Percentiles rank a stretch among this genome's conserved stretches.
Conservation (phyloP, 2,888 invertebrate genomes). For the Volucella inanis region DNA sequence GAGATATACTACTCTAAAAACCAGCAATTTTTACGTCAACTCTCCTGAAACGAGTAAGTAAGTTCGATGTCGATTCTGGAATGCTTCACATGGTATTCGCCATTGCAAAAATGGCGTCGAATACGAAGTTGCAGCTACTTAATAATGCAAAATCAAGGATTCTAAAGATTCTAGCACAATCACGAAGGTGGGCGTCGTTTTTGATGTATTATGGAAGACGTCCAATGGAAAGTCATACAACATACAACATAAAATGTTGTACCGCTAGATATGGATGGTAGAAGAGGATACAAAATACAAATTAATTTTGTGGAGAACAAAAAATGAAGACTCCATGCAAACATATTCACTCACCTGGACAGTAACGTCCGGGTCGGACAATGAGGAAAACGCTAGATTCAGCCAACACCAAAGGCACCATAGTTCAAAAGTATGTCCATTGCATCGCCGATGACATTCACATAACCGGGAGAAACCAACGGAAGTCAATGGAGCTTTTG, state of each 20-base stretch:
- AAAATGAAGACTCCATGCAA: slow-evolving; percentile 35
- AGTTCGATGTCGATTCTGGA: too few species aligned
- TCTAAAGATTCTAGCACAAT: not conserved
- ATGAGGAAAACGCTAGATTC: not conserved
- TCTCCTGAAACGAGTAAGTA: too few species aligned
- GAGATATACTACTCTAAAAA: too few species aligned
- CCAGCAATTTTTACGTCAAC: too few species aligned
- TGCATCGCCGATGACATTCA: too few species aligned
- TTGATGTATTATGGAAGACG: not conserved
- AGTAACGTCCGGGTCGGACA: slow-evolving; percentile 56
- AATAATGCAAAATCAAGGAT: too few species aligned
- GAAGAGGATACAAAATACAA: slow-evolving; percentile 33
- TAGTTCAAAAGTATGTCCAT: too few species aligned
- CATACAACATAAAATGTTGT: not conserved
- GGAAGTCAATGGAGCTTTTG: too few species aligned
- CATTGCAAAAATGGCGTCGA: not conserved
- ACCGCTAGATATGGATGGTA: slow-evolving; percentile 34
- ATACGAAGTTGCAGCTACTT: too few species aligned
- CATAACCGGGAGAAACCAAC: too few species aligned
- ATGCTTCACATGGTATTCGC: too few species aligned
- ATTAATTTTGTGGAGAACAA: slow-evolving; percentile 50
- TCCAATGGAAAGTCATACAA: slow-evolving; percentile 14
- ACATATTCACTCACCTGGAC: slow-evolving; percentile 67
- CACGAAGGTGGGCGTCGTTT: not conserved
- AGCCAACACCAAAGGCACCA: too few species aligned